phyloP scores from a whole-genome alignment of 2,113 vertebrate species.

The Hippocampus mohnikei region DNA sequence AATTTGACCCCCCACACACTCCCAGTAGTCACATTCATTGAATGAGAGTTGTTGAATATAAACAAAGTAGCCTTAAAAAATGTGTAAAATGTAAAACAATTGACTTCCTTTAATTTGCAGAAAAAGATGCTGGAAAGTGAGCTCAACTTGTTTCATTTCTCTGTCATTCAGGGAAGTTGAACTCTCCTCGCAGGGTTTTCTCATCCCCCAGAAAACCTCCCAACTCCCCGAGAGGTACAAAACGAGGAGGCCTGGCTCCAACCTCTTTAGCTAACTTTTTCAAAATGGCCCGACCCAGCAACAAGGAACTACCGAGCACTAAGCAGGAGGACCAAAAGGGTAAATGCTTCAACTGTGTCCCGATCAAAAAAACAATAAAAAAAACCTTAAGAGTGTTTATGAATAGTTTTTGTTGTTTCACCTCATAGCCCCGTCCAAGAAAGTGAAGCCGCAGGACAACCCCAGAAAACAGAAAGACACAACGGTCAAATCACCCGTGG shows the following conservation, averaged over 20 bases:
- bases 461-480: conserved; percentile 22
- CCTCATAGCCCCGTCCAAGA: conserved; percentile 47
- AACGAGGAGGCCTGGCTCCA: conserved; percentile 74
- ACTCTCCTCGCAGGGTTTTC: conserved; percentile 82
- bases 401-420: not conserved
- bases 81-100: too few relatives aligned
- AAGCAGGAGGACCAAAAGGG: conserved; percentile 49
- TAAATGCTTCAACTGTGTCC: conserved; percentile 11
- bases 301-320: conserved; percentile 34
- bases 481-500: conserved; percentile 25
- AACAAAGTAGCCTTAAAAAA: too few relatives aligned
- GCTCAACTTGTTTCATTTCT: not conserved
- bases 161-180: conserved; percentile 76
- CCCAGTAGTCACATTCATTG: too few relatives aligned
- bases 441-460: conserved; percentile 34
- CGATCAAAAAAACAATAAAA: not conserved
- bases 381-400: not conserved
- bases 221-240: conserved; percentile 77
- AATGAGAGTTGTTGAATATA: too few relatives aligned
- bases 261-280: conserved; percentile 87
- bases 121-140: not conserved
- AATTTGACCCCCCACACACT: too few relatives aligned
- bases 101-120: too few relatives aligned
- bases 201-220: conserved; percentile 85
- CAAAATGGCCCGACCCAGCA: conserved; percentile 66